These are phyloP conservation scores for Rhopalosiphum maidis DNA, from an alignment of 1,140 invertebrate species.

Conservation along the genomic window DNA sequence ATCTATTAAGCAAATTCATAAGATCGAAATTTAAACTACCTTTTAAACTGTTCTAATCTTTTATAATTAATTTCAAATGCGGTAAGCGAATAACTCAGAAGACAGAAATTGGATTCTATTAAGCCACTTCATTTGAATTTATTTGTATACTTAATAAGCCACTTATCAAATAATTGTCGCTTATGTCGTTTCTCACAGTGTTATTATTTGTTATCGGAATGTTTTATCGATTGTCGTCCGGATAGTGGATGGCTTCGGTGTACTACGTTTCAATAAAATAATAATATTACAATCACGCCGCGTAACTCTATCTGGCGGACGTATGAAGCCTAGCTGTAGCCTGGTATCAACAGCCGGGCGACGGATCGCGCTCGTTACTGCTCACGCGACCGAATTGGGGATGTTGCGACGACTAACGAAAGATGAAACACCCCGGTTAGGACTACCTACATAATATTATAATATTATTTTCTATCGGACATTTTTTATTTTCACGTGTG, in stretches of 20 bases:
- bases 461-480: background rate
- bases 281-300: background rate
- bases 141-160: background rate
- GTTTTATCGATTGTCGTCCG: background rate
- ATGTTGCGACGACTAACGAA: background rate
- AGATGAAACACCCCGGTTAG: background rate
- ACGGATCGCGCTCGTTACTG: background rate
- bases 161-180: too few relatives aligned
- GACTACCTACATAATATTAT: too few relatives aligned
- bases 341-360: background rate
- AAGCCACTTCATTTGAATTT: background rate
- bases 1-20: background rate
- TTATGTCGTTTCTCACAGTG: background rate
- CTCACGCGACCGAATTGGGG: background rate
- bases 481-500: background rate
- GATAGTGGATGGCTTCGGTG: background rate
- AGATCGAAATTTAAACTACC: background rate
- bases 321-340: background rate
- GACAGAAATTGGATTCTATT: background rate
- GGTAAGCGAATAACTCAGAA: background rate
- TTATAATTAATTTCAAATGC: background rate
- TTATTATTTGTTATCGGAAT: background rate
- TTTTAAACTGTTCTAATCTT: background rate
- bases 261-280: background rate
- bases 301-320: constrained; percentile 28